These are phyloP conservation scores for Belonocnema kinseyi DNA, from an alignment of 1,140 invertebrate genomes.

Conservation along the genomic window DNA sequence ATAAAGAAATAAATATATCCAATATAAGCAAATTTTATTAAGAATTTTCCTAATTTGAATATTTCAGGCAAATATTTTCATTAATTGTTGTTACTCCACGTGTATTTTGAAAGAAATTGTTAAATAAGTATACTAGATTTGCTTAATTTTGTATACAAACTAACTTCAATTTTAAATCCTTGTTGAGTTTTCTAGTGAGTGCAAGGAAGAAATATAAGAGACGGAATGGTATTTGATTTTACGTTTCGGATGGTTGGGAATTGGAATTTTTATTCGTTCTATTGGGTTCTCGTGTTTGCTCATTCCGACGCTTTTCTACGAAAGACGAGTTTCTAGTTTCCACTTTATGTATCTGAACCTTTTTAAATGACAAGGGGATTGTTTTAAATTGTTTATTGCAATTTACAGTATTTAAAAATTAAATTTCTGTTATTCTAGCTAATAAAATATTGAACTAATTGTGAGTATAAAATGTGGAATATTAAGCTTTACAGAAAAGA, in stretches of 20 bases:
- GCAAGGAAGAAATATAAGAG: conserved; percentile 7
- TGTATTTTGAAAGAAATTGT: too few species aligned
- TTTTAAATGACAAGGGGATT: not conserved
- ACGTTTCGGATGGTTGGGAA: not conserved
- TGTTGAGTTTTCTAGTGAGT: not conserved
- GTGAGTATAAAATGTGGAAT: too few species aligned
- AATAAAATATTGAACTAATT: too few species aligned
- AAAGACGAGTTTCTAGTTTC: not conserved
- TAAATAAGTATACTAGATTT: not conserved
- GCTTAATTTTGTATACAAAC: not conserved
- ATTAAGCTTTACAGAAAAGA: too few species aligned
- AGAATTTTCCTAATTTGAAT: too few species aligned
- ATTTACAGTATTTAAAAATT: too few species aligned
- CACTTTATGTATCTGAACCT: not conserved
- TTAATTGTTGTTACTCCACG: too few species aligned
- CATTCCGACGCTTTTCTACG: not conserved
- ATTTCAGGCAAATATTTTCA: too few species aligned
- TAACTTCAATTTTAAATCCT: not conserved
- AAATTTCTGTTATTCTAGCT: too few species aligned
- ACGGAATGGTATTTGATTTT: conserved; percentile 8
- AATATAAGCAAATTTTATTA: too few species aligned
- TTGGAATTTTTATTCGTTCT: conserved; percentile 28
- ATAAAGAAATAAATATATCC: too few species aligned
- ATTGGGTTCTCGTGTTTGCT: not conserved
- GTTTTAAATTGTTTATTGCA: too few species aligned